Evolutionary conservation across 2,113 vertebrate genomes (phyloP).

Genomic region (Lipophrys pholis): DNA sequence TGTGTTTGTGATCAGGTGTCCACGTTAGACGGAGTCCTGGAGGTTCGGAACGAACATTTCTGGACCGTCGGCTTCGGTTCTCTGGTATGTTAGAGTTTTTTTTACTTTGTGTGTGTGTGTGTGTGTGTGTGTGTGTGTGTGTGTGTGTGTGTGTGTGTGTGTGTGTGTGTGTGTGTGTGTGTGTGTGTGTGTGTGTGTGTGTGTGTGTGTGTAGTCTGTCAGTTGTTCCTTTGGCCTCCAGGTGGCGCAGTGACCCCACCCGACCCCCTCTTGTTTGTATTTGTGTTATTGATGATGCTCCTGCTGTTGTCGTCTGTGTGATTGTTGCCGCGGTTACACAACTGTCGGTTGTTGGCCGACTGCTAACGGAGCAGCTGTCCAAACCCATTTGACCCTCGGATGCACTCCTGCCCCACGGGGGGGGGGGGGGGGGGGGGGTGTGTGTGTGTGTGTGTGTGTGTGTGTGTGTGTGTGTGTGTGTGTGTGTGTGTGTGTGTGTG

Average conservation of each 20-base stretch:
- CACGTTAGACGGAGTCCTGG: slow-evolving; percentile 96
- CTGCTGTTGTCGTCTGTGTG: slow-evolving; percentile 15
- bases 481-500: neutral
- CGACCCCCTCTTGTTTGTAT: slow-evolving; percentile 5
- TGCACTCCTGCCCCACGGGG: slow-evolving; percentile 52
- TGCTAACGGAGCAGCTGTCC: slow-evolving; percentile 70
- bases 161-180: no score
- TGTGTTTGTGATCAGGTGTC: slow-evolving; percentile 86
- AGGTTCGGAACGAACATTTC: slow-evolving; percentile 98
- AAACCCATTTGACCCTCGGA: slow-evolving; percentile 72
- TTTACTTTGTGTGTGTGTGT: no score
- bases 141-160: no score
- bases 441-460: neutral
- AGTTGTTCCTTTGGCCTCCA: slow-evolving; percentile 7
- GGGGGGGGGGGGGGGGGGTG: neutral
- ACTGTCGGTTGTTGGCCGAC: slow-evolving; percentile 66
- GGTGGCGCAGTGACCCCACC: slow-evolving; percentile 24
- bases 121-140: no score
- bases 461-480: slow-evolving; percentile 6
- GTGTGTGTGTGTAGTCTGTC: neutral
- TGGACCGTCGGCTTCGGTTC: slow-evolving; percentile 97
- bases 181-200: no score
- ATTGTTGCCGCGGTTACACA: slow-evolving; percentile 58
- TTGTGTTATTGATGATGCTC: slow-evolving; percentile 27
- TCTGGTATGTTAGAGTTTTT: slow-evolving; percentile 91